A percentile compares a stretch with the other conserved stretches of the same genome.
These are phyloP conservation scores for Montipora foliosa DNA, from an alignment of 64 coral and sea anemone species.

Conservation along the genomic window DNA sequence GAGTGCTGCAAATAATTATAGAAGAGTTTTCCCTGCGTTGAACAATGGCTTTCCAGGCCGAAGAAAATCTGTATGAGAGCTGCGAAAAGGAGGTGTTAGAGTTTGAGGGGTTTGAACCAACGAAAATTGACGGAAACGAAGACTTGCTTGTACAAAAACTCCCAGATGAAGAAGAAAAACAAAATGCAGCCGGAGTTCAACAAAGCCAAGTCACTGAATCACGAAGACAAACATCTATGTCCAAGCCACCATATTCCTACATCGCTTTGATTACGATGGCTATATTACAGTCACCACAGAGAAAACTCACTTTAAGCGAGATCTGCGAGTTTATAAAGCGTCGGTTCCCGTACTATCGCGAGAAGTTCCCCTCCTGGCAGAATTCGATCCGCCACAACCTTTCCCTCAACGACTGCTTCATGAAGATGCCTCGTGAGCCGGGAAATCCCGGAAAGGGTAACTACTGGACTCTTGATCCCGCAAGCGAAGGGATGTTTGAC, in stretches of 20 bases:
- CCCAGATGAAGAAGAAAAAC: slow-evolving; percentile 27
- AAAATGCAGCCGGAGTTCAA: not conserved
- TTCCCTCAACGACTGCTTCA: slow-evolving; percentile 98
- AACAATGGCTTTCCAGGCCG: slow-evolving; percentile 9
- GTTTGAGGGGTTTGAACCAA: slow-evolving; percentile 15
- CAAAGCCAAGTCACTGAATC: slow-evolving; percentile 62
- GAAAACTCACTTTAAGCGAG: slow-evolving; percentile 98
- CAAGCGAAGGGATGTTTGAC: slow-evolving; percentile 99
- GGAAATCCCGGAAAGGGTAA: slow-evolving; percentile 98
- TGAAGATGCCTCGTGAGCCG: slow-evolving; percentile 98
- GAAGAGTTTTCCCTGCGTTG: not conserved
- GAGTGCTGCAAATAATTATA: not conserved
- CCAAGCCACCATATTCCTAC: slow-evolving; percentile 98
- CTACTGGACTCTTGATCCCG: slow-evolving; percentile 98
- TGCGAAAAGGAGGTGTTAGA: not conserved
- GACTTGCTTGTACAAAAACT: not conserved
- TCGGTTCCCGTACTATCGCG: slow-evolving; percentile 94
- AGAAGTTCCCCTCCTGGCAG: slow-evolving; percentile 99
- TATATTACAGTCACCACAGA: slow-evolving; percentile 92
- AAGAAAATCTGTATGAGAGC: slow-evolving; percentile 7
- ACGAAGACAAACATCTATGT: slow-evolving; percentile 59
- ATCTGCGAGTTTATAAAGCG: slow-evolving; percentile 99
- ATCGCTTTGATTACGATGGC: slow-evolving; percentile 98
- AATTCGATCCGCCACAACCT: slow-evolving; percentile 99
- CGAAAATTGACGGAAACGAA: slow-evolving; percentile 38